A percentile compares a stretch with the other conserved stretches of the same genome.
These are phyloP conservation scores for Drosophila anomalata DNA, from an alignment of 2,888 invertebrate genomes.

Conservation along the genomic window DNA sequence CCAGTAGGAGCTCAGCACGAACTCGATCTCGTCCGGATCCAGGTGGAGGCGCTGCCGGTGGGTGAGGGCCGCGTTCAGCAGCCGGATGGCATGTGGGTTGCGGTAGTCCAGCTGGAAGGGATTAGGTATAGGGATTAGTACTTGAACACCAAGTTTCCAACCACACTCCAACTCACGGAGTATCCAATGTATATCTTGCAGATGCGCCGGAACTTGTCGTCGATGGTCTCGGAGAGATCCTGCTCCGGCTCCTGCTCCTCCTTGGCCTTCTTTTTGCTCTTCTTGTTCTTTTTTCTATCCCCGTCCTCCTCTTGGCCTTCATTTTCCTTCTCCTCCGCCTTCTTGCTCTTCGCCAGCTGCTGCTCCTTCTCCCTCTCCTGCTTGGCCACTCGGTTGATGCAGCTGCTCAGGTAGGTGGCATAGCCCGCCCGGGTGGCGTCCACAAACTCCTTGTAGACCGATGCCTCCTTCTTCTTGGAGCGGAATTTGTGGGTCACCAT, in stretches of 20 bases:
- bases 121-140: neutral
- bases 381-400: slow-evolving; percentile 51
- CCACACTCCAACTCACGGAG: slow-evolving; percentile 72
- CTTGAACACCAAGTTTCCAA: neutral
- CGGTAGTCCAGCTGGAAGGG: slow-evolving; percentile 77
- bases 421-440: slow-evolving; percentile 65
- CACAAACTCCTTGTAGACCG: slow-evolving; percentile 76
- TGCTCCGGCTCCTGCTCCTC: neutral
- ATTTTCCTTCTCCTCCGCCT: neutral
- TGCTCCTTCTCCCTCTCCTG: slow-evolving; percentile 9
- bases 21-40: slow-evolving; percentile 82
- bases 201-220: slow-evolving; percentile 80
- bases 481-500: slow-evolving; percentile 53
- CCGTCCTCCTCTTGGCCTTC: neutral
- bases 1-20: slow-evolving; percentile 81
- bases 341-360: slow-evolving; percentile 4
- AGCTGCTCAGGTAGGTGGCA: slow-evolving; percentile 57
- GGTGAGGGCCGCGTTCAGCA: slow-evolving; percentile 76
- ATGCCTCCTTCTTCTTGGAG: slow-evolving; percentile 46
- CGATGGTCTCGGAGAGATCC: slow-evolving; percentile 32
- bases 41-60: slow-evolving; percentile 76
- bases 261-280: slow-evolving; percentile 19
- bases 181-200: slow-evolving; percentile 82
- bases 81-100: slow-evolving; percentile 74
- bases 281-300: slow-evolving; percentile 1